Evolutionary conservation across 1,140 invertebrate genomes (phyloP).

Genomic region (Vollenhovia emeryi): DNA sequence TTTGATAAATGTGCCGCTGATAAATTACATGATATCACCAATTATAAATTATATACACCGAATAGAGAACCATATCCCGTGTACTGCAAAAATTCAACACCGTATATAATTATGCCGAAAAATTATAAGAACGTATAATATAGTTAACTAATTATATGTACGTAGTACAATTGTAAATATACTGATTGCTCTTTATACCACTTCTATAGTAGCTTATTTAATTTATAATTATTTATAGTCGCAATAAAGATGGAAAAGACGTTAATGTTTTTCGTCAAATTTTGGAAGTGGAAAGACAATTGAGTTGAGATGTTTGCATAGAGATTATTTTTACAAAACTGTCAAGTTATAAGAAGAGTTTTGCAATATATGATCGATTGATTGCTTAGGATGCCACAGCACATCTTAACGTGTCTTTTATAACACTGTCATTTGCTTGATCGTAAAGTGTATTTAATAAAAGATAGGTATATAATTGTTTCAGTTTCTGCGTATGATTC

Average conservation of each 20-base stretch:
- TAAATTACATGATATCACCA: not conserved
- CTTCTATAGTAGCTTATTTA: constrained; percentile 7
- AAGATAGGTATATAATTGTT: not conserved
- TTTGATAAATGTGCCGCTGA: not conserved
- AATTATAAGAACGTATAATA: constrained; percentile 7
- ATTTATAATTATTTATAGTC: constrained; percentile 26
- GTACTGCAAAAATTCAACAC: not conserved
- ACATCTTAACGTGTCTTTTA: not conserved
- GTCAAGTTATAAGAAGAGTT: not conserved
- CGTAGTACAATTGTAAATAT: constrained; percentile 38
- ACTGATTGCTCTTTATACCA: constrained; percentile 36
- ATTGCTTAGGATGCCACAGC: no score
- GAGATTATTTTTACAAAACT: not conserved
- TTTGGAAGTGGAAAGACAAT: not conserved
- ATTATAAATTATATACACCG: not conserved
- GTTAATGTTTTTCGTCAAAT: not conserved
- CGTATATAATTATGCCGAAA: not conserved
- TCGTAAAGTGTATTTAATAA: constrained; percentile 14
- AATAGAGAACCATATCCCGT: not conserved
- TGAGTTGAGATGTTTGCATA: not conserved
- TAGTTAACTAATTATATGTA: constrained; percentile 19
- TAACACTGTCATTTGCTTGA: not conserved
- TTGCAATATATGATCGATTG: not conserved
- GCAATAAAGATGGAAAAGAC: not conserved
- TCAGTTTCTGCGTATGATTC: not conserved